These are phyloP conservation scores for Drosophila mayaguana DNA, from an alignment of 2,888 invertebrate species.

Conservation along the genomic window DNA sequence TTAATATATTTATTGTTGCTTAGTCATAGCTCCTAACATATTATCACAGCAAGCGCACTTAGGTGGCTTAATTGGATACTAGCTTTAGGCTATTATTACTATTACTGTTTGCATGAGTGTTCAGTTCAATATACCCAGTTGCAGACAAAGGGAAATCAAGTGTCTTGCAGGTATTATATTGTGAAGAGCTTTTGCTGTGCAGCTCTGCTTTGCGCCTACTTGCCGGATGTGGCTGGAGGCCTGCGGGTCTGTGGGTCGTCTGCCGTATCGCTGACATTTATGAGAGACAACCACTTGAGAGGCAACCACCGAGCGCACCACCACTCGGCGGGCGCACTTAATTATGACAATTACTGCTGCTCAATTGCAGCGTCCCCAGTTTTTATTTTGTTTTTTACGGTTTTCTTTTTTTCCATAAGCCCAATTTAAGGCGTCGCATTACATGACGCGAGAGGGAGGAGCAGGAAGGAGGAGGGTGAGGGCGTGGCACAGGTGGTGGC, in stretches of 20 bases:
- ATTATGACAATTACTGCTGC: conserved; percentile 63
- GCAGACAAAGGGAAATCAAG: not conserved
- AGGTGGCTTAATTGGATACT: too few relatives aligned
- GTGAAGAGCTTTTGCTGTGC: not conserved
- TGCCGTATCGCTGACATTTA: conserved; percentile 32
- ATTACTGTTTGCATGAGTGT: too few relatives aligned
- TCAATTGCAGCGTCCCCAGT: conserved; percentile 40
- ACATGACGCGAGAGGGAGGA: not conserved
- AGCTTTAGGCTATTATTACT: too few relatives aligned
- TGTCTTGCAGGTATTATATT: not conserved
- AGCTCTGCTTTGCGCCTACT: not conserved
- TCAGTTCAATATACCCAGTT: not conserved
- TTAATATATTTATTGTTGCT: too few relatives aligned
- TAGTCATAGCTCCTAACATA: too few relatives aligned
- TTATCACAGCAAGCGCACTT: too few relatives aligned
- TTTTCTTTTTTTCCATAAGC: conserved; percentile 19
- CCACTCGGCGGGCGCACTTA: conserved; percentile 36
- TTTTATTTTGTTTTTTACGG: not conserved
- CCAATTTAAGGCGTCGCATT: conserved; percentile 22
- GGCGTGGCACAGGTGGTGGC: not conserved
- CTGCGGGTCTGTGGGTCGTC: not conserved
- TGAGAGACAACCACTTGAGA: conserved; percentile 35
- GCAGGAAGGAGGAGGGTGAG: not conserved
- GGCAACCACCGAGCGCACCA: not conserved
- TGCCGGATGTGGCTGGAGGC: conserved; percentile 6